Percentiles rank a stretch among this genome's conserved stretches.
These are phyloP conservation scores for Chiloscyllium plagiosum DNA, from an alignment of 2,113 vertebrate genomes.

Conservation along the genomic window DNA sequence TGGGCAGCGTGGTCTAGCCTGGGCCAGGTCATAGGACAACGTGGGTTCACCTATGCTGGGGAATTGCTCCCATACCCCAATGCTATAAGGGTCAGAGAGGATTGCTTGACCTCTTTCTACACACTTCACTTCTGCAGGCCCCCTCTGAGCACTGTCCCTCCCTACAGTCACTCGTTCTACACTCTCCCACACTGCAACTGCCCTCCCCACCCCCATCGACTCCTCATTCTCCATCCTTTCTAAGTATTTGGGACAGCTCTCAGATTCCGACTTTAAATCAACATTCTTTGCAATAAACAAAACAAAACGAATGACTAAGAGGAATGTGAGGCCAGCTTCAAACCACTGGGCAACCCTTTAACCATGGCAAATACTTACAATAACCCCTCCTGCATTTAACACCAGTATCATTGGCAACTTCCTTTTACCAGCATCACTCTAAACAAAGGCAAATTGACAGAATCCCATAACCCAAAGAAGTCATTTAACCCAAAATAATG, in stretches of 20 bases:
- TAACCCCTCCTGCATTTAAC: not conserved
- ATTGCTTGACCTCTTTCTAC: not conserved
- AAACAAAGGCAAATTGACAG: not conserved
- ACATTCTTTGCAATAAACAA: not conserved
- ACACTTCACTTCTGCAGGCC: too few species aligned
- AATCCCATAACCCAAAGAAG: not conserved
- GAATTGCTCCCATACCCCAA: not conserved
- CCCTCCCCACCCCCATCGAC: not conserved
- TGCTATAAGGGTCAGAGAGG: not conserved
- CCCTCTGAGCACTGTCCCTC: not conserved
- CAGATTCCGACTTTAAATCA: not conserved
- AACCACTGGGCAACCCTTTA: not conserved
- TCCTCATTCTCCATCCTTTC: not conserved
- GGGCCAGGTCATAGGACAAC: not conserved
- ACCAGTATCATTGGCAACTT: not conserved
- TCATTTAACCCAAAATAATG: not conserved
- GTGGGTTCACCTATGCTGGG: not conserved
- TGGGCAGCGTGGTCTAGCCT: not conserved
- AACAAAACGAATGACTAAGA: not conserved
- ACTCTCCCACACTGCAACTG: not conserved
- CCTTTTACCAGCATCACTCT: not conserved
- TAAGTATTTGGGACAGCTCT: not conserved
- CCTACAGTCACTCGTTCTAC: not conserved
- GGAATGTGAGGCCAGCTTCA: not conserved
- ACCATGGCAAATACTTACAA: not conserved